Evolutionary conservation across 2,797 vertebrate genomes (phyloP).

Genomic region (Gymnocypris eckloni): DNA sequence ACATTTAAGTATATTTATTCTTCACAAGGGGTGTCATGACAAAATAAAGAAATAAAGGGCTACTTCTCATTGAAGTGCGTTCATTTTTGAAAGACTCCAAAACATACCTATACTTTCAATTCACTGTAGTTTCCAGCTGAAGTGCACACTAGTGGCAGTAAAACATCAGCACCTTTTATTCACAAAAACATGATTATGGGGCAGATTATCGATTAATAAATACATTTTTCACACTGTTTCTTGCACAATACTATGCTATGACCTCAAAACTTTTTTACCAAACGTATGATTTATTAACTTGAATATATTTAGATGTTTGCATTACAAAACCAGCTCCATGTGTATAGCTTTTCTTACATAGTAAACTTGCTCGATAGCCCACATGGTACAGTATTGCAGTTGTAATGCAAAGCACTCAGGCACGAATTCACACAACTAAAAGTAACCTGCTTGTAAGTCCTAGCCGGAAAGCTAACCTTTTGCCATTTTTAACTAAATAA

Average conservation of each 20-base stretch:
- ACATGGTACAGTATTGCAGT: background rate
- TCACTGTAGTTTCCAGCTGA: background rate
- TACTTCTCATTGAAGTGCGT: background rate
- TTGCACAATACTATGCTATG: too few species aligned
- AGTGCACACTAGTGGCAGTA: background rate
- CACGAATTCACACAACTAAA: background rate
- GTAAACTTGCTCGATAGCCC: background rate
- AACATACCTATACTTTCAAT: background rate
- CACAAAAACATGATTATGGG: background rate
- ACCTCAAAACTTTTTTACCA: too few species aligned
- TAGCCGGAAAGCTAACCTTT: background rate
- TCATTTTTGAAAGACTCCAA: background rate
- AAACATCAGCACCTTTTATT: background rate
- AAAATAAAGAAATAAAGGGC: background rate
- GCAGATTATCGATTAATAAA: too few species aligned
- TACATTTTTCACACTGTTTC: too few species aligned
- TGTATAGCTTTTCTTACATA: background rate
- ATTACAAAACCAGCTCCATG: background rate
- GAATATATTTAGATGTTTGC: background rate
- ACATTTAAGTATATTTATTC: too few species aligned
- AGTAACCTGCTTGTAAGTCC: background rate
- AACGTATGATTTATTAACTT: too few species aligned
- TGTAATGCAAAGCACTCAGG: background rate
- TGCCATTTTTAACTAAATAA: background rate
- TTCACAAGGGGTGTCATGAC: too few species aligned